Evolutionary conservation across 2,113 vertebrate genomes (phyloP), one percentile per base, ranked within the genome.

Genomic region (Anoplopoma fimbria): DNA sequence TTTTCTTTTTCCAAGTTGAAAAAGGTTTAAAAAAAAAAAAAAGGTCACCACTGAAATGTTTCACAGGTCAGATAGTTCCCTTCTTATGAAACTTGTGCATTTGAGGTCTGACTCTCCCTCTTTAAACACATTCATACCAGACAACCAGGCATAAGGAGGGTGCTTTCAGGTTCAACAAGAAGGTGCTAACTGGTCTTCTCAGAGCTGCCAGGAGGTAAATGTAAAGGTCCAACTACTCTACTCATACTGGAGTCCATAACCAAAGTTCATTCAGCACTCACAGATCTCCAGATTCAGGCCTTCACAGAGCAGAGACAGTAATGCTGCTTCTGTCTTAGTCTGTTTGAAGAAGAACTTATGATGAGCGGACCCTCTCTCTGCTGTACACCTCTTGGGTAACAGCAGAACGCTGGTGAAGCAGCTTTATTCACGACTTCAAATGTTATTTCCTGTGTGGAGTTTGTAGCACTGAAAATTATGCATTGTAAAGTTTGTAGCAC

Each of bases 31-130:
- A n/a, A n/a, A n/a, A n/a, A n/a, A n/a, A n/a, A n/a, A n/a, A n/a
- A n/a, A n/a, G n/a, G n/a, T n/a, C n/a, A n/a, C n/a, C n/a, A n/a
- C n/a, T n/a, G n/a, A n/a, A n/a, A n/a, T n/a, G n/a, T n/a, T n/a
- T n/a, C n/a, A n/a, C n/a, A n/a, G n/a, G n/a, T n/a, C n/a, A n/a
- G n/a, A n/a, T n/a, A n/a, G n/a, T n/a, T n/a, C n/a, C n/a, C n/a
- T n/a, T n/a, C n/a, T n/a, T n/a, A n/a, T n/a, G n/a, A n/a, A n/a
- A n/a, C 34, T 36, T 36, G 64, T 70, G 65, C 4, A 27, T 82
- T 57, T 45, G 7, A 77, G 27, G 9, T 36, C 53, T 74, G 69
- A 78, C 69, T 79, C 65, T 79, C 25, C 9, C 29, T 13, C 25
- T 47, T 77, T 45, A 74, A 34, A 40, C 14, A 45, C 45, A 69